Base-by-base conservation (phyloP, 2,113 vertebrate genomes). In the Alectura lathami region DNA sequence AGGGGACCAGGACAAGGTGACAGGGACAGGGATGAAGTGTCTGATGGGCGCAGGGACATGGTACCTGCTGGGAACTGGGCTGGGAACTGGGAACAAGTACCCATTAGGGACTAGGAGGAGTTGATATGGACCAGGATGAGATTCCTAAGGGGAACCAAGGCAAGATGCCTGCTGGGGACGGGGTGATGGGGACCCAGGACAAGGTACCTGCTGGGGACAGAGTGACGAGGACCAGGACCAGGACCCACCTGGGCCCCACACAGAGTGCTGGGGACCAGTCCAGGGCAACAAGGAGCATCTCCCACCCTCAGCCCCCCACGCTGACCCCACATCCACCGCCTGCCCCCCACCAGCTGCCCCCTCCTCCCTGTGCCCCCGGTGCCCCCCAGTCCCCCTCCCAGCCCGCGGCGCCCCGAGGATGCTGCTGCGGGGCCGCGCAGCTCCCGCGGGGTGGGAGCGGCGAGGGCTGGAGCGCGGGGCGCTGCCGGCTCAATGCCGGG, bases 401-500 rank as follows among this genome's bases (percentile, higher is more conserved):
- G 34, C 59, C 60, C 29, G 29, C 57, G 17, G 36, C 26, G 26
- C 60, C 63, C 62, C 30, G 2, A 18, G 17, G 8, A 5, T 0
- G 5, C 29, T 0, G 38, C 7, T 8, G 50, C 24, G 9, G 13
- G 10, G 64, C 38, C 2, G 18, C 5, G 2, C 0, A 48, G 67
- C 66, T 93, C 84, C 80, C 6, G n/a, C 18, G 18, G 85, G 69
- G 40, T 0, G 50, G 42, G 14, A 68, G 13, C 15, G 43, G 45
- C 5, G 6, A 97, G 97, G 98, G 98, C 97, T 87, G 93, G 97
- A 95, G 85, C 86, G 70, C 57, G 1, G 70, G 91, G 88, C 86
- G 76, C 66, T 9, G 92, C 62, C 8, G 67, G 88, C 91, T 92
- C 95, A 22, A 14, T 8, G 89, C 64, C 74, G 87, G 91, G 82